Evolutionary conservation across 2,797 vertebrate species (phyloP).

Genomic region (Gymnothorax reevesii): DNA sequence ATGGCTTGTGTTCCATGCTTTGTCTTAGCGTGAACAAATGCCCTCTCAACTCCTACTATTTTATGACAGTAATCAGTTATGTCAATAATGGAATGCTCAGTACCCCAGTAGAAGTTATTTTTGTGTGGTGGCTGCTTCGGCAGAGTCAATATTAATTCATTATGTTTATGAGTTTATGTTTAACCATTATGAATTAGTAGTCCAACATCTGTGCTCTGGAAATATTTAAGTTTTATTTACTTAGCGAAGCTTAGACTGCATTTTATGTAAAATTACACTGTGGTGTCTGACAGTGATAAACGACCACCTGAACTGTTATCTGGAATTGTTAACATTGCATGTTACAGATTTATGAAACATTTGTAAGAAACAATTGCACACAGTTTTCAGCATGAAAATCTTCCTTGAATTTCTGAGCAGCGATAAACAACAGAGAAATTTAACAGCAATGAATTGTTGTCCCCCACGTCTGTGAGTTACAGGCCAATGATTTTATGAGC

Average conservation of each 20-base stretch:
- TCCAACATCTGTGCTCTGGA: slow-evolving; percentile 38
- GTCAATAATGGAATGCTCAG: slow-evolving; percentile 52
- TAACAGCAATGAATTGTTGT: background rate
- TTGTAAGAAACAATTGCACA: background rate
- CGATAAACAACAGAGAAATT: background rate
- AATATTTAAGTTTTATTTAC: slow-evolving; percentile 48
- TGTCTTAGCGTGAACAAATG: background rate
- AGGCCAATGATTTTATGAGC: background rate
- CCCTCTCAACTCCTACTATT: background rate
- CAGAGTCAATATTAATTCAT: slow-evolving; percentile 3
- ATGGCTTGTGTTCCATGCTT: background rate
- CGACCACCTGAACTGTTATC: background rate
- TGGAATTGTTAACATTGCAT: slow-evolving; percentile 4
- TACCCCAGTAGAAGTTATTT: slow-evolving; percentile 47
- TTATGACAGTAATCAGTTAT: slow-evolving; percentile 32
- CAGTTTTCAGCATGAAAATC: background rate
- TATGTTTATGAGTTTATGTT: slow-evolving; percentile 45
- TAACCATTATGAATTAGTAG: slow-evolving; percentile 51
- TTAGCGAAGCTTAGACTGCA: slow-evolving; percentile 33
- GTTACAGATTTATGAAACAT: slow-evolving; percentile 13
- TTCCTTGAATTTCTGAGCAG: slow-evolving; percentile 1
- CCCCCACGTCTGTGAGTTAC: background rate
- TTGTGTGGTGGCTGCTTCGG: slow-evolving; percentile 44
- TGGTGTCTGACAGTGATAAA: slow-evolving; percentile 6
- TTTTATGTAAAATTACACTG: slow-evolving; percentile 30